phyloP scores from a whole-genome alignment of 1,140 invertebrate genomes.

The Neotoxoptera formosana region DNA sequence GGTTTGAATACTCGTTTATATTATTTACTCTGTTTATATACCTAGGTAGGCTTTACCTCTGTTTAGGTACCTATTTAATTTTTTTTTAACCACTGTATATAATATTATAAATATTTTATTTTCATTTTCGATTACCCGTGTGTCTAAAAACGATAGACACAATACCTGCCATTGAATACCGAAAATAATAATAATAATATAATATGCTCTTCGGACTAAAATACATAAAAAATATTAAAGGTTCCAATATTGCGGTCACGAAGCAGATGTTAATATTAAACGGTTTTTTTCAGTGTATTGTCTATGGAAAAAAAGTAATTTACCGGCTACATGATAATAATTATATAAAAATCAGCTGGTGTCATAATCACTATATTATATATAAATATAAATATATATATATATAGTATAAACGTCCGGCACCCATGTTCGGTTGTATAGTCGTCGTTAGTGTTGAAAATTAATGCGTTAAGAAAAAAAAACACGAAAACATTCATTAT shows the following conservation, averaged over 20 bases:
- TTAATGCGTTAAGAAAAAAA: slow-evolving; percentile 28
- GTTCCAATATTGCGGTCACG: not conserved
- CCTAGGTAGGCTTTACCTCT: too few species aligned
- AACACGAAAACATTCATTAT: slow-evolving; percentile 36
- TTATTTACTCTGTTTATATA: too few species aligned
- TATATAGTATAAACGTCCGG: not conserved
- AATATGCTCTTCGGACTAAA: not conserved
- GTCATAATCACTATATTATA: slow-evolving; percentile 9
- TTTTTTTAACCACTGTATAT: too few species aligned
- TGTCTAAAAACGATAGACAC: not conserved
- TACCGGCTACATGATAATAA: not conserved
- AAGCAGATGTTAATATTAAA: slow-evolving; percentile 41
- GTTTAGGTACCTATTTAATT: too few species aligned
- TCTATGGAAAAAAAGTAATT: slow-evolving; percentile 33
- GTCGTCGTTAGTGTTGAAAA: not conserved
- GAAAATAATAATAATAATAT: not conserved
- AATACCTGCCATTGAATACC: not conserved
- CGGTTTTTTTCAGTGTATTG: slow-evolving; percentile 18
- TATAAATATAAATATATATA: not conserved
- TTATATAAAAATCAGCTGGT: slow-evolving; percentile 44
- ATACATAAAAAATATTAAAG: not conserved
- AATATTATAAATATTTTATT: too few species aligned
- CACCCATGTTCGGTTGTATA: slow-evolving; percentile 11
- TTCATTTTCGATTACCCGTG: too few species aligned
- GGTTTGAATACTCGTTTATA: too few species aligned